These are phyloP conservation scores for Tetramorium simillimum DNA, from an alignment of 1,140 invertebrate species.

Conservation along the genomic window DNA sequence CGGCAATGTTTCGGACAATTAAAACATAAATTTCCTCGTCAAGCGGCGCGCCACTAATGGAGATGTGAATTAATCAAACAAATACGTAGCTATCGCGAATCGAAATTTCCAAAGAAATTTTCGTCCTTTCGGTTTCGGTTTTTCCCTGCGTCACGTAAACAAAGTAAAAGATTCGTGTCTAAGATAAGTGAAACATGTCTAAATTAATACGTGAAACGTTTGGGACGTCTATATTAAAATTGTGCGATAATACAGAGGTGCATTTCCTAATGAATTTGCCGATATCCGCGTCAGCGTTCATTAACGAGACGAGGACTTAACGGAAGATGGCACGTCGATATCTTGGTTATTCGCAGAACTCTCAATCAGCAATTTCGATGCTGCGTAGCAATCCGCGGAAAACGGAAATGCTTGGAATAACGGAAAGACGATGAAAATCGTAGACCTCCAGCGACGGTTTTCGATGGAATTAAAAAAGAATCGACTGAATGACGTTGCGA, in stretches of 20 bases:
- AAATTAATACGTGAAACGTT: constrained; percentile 20
- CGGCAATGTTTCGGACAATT: neutral
- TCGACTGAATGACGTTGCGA: neutral
- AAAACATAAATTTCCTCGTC: constrained; percentile 29
- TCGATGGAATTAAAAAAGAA: neutral
- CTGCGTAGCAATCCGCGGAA: neutral
- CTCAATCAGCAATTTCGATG: neutral
- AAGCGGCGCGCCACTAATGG: neutral
- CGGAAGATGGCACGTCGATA: neutral
- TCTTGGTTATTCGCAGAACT: neutral
- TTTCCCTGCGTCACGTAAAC: neutral
- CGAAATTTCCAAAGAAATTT: neutral
- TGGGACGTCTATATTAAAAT: neutral
- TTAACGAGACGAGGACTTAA: neutral
- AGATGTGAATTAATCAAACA: neutral
- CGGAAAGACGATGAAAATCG: constrained; percentile 18
- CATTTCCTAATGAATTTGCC: neutral
- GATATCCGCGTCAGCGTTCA: neutral
- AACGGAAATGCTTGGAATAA: constrained; percentile 35
- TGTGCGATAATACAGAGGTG: neutral
- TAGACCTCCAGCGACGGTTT: neutral
- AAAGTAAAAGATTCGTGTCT: neutral
- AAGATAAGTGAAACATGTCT: neutral
- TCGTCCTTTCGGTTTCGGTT: neutral
- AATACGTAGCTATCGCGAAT: neutral